Evolutionary conservation across 1,140 invertebrate species (phyloP).

Genomic region (Diorhabda sublineata): DNA sequence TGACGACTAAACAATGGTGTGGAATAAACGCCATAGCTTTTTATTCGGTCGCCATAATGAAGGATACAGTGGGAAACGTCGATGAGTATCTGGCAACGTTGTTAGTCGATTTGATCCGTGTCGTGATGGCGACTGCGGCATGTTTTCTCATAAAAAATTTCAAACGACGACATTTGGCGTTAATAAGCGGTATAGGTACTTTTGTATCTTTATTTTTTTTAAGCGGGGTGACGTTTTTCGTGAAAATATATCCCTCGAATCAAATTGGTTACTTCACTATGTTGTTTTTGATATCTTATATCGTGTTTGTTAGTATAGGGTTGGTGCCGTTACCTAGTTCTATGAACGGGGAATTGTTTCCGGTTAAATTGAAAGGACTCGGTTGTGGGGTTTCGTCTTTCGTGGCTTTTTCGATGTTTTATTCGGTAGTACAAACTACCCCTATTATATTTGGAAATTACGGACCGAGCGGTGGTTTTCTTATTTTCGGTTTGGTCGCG

Average conservation of each 20-base stretch:
- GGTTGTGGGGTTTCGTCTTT: conserved; percentile 60
- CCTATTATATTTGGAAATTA: conserved; percentile 56
- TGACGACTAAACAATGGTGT: conserved; percentile 59
- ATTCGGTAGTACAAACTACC: conserved; percentile 68
- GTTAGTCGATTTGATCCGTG: conserved; percentile 63
- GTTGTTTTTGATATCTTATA: conserved; percentile 53
- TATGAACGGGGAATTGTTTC: conserved; percentile 62
- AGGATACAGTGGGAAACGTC: conserved; percentile 50
- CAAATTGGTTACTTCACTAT: conserved; percentile 43
- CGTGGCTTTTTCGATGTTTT: conserved; percentile 65
- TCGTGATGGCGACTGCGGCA: conserved; percentile 56
- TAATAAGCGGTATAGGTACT: conserved; percentile 56
- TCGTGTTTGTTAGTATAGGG: conserved; percentile 55
- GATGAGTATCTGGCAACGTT: conserved; percentile 60
- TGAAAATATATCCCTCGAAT: conserved; percentile 1
- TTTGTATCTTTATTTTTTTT: conserved; percentile 52
- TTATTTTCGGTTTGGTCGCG: conserved; percentile 62
- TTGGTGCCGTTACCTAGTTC: conserved; percentile 66
- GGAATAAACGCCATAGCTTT: conserved; percentile 68
- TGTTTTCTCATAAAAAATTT: conserved; percentile 57
- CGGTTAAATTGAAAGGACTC: conserved; percentile 53
- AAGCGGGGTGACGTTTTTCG: conserved; percentile 37
- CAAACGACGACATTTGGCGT: conserved; percentile 53
- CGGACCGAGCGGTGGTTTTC: conserved; percentile 60
- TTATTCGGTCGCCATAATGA: conserved; percentile 63